Percentiles rank a stretch among this genome's conserved stretches.
These are phyloP conservation scores for Dolichotis patagonum DNA, from an alignment of 2,113 vertebrate genomes.

Conservation along the genomic window DNA sequence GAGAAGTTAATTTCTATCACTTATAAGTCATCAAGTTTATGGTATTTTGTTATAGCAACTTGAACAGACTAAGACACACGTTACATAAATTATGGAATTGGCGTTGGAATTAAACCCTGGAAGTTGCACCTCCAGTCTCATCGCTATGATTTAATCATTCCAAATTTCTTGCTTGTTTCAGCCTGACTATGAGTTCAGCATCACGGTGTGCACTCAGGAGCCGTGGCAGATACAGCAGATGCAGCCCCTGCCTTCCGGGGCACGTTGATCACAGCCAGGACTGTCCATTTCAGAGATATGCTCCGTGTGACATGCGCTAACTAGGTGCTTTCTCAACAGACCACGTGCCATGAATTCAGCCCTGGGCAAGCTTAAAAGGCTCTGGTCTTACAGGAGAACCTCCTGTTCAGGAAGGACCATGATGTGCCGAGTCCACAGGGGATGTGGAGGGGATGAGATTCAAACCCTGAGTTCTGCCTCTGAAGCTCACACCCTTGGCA, in stretches of 20 bases:
- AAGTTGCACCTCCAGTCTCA: neutral
- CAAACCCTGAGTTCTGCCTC: neutral
- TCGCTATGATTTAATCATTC: rapidly evolving
- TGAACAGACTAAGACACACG: neutral
- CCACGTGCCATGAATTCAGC: too few relatives aligned
- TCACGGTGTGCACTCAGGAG: neutral
- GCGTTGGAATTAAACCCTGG: neutral
- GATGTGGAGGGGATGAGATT: neutral
- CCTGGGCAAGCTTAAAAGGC: neutral
- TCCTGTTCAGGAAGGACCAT: neutral
- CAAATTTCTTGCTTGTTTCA: neutral
- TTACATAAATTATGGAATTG: neutral
- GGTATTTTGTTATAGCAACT: neutral
- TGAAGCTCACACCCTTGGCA: neutral
- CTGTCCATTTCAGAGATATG: neutral
- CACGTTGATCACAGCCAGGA: too few relatives aligned
- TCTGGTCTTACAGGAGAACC: neutral
- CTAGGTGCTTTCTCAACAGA: neutral
- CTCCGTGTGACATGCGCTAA: neutral
- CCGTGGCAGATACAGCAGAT: neutral
- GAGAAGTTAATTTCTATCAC: neutral
- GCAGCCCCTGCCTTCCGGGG: too few relatives aligned
- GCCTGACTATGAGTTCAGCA: neutral
- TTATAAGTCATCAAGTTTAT: neutral
- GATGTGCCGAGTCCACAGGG: neutral